Percentiles rank a stretch among this genome's conserved stretches.
phyloP scores from a whole-genome alignment of 2,113 vertebrate species.

The Tachycineta bicolor region DNA sequence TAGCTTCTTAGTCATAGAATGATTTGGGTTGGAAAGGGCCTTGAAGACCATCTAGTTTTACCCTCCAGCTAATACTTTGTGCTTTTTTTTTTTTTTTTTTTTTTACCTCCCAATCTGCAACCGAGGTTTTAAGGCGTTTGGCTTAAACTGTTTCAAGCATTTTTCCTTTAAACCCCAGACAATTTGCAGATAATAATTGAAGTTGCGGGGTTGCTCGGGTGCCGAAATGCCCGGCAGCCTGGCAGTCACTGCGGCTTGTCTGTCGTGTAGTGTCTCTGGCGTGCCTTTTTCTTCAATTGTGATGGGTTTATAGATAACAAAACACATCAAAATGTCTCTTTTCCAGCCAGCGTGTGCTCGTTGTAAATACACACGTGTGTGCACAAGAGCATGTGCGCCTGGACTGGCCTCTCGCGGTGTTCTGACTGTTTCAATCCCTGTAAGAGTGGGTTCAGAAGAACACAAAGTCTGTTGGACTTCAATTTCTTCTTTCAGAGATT shows the following conservation, averaged over 20 bases:
- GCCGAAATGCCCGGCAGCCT: not conserved
- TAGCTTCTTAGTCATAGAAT: not conserved
- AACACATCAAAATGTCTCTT: not conserved
- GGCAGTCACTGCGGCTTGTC: not conserved
- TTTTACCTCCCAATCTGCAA: not conserved
- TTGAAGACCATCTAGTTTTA: not conserved
- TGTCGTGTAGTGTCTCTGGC: not conserved
- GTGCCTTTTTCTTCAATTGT: not conserved
- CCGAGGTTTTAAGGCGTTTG: not conserved
- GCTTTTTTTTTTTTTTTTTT: not conserved
- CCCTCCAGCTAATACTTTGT: not conserved
- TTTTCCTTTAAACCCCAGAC: not conserved
- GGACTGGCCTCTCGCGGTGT: not conserved
- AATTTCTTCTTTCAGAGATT: not conserved
- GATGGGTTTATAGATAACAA: not conserved
- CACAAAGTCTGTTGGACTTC: not conserved
- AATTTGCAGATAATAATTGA: not conserved
- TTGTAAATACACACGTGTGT: slow-evolving; percentile 4
- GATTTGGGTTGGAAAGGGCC: not conserved
- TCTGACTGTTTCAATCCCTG: not conserved
- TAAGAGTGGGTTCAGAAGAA: not conserved
- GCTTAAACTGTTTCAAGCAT: not conserved
- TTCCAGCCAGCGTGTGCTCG: not conserved
- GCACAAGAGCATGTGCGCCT: not conserved
- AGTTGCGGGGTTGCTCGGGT: not conserved